Evolutionary conservation across 2,797 vertebrate species (phyloP).

Genomic region (Acomys russatus): DNA sequence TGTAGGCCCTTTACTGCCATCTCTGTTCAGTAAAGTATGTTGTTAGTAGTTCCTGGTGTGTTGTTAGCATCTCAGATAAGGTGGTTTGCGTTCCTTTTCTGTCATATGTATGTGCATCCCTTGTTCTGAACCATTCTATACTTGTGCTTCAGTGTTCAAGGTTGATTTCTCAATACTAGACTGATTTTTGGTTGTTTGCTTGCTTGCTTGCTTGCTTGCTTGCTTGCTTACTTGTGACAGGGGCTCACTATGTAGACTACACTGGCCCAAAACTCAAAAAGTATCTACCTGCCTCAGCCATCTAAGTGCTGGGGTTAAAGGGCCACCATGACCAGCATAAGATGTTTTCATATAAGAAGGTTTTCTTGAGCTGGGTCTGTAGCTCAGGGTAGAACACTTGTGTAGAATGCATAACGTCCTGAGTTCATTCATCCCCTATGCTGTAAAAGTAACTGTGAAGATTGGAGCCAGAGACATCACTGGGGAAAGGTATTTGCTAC

Average conservation of each 20-base stretch:
- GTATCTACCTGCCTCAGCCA: neutral
- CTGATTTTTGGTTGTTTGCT: neutral
- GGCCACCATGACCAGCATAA: neutral
- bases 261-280: neutral
- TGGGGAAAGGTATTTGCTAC: neutral
- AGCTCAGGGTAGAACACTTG: neutral
- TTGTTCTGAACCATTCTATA: neutral
- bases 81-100: neutral
- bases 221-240: neutral
- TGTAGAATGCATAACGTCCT: neutral
- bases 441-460: neutral
- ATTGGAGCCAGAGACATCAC: neutral
- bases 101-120: neutral
- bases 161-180: neutral
- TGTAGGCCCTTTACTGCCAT: neutral
- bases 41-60: neutral
- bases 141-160: neutral
- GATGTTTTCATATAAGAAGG: neutral
- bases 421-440: neutral
- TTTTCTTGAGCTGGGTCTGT: neutral
- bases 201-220: too few relatives aligned
- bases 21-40: neutral
- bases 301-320: neutral
- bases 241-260: neutral
- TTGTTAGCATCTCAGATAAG: neutral